These are phyloP conservation scores for Papilio xuthus DNA, from an alignment of 1,140 invertebrate genomes.

Conservation along the genomic window DNA sequence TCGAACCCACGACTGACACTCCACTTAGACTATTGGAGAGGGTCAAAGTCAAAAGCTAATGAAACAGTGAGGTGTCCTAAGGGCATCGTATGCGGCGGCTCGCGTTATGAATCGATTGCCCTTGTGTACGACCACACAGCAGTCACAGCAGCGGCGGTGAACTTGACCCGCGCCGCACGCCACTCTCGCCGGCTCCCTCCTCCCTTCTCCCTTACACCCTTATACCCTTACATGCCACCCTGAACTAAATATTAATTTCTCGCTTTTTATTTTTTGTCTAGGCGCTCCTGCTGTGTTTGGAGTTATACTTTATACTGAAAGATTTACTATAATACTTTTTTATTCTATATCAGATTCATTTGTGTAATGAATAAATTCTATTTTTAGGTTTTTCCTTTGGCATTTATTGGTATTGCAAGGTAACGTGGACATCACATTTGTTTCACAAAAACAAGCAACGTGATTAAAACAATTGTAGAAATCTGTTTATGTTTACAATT, in stretches of 20 bases:
- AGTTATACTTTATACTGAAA: neutral
- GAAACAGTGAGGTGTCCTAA: no score
- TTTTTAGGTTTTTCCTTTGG: neutral
- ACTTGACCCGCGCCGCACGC: no score
- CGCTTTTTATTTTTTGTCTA: no score
- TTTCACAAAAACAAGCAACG: neutral
- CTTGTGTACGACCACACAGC: no score
- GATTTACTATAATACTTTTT: neutral
- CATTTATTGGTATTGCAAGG: neutral
- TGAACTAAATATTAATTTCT: no score
- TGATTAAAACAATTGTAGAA: neutral
- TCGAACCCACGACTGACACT: neutral
- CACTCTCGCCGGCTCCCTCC: no score
- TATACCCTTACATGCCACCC: no score
- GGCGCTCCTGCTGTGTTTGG: no score
- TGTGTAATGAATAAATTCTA: neutral
- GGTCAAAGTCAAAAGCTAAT: neutral
- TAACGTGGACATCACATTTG: neutral
- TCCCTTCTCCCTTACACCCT: no score
- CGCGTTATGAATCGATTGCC: no score
- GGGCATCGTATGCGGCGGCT: no score
- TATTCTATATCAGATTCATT: neutral
- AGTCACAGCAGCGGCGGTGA: no score
- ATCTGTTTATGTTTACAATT: neutral
- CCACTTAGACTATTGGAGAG: neutral